phyloP scores from a whole-genome alignment of 2,797 vertebrate genomes.

The Ceryle rudis region DNA sequence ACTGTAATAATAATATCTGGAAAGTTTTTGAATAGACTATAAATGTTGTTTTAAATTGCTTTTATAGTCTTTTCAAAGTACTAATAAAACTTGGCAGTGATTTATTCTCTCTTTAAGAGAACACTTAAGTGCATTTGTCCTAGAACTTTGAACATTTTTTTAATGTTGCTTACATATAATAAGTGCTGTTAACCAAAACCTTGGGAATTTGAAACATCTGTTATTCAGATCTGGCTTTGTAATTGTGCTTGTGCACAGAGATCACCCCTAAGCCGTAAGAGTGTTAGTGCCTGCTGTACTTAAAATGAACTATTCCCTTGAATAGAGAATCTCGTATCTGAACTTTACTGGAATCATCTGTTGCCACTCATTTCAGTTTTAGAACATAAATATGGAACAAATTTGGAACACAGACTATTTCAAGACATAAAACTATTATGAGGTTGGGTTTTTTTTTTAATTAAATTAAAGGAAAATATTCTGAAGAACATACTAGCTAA shows the following conservation, averaged over 20 bases:
- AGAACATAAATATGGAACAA: neutral
- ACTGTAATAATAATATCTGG: neutral
- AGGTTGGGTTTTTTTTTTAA: too few relatives aligned
- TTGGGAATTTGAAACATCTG: conserved; percentile 22
- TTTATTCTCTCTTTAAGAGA: neutral
- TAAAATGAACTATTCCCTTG: neutral
- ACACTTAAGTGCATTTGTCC: neutral
- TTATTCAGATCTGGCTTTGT: neutral
- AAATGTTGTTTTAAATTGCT: neutral
- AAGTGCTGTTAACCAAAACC: neutral
- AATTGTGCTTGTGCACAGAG: neutral
- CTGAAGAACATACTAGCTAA: neutral
- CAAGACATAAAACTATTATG: neutral
- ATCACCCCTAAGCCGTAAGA: neutral
- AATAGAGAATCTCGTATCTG: neutral
- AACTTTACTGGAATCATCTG: neutral
- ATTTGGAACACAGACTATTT: neutral
- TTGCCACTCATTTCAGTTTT: neutral
- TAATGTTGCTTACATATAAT: neutral
- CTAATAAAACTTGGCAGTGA: neutral
- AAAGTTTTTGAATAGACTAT: neutral
- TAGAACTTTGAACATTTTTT: neutral
- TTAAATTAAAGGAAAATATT: neutral
- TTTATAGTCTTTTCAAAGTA: neutral
- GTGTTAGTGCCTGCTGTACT: neutral